Evolutionary conservation across 2,113 vertebrate species (phyloP).

Genomic region (rat (Rattus norvegicus)): DNA sequence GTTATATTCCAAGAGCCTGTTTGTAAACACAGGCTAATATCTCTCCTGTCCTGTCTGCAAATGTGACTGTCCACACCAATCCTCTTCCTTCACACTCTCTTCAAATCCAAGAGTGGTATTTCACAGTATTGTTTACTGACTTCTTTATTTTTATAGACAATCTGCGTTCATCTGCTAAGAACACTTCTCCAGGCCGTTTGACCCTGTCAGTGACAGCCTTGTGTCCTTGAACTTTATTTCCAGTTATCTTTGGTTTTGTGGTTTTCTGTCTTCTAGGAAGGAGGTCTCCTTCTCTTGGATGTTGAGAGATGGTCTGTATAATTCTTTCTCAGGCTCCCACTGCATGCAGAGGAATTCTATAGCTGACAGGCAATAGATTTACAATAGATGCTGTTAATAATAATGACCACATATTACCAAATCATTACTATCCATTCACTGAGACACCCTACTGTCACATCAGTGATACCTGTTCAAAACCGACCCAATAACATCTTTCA

Average conservation of each 20-base stretch:
- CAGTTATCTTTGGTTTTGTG: not conserved
- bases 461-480: not conserved
- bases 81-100: not conserved
- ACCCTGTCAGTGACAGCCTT: not conserved
- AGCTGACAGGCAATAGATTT: not conserved
- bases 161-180: not conserved
- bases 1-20: not conserved
- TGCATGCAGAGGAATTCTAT: not conserved
- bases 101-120: not conserved
- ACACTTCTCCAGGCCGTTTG: not conserved
- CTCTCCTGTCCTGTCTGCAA: not conserved
- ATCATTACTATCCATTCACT: not conserved
- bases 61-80: not conserved
- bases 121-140: not conserved
- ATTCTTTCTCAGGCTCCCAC: not conserved
- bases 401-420: not conserved
- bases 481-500: not conserved
- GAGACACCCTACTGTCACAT: not conserved
- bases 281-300: not conserved
- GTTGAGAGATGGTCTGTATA: not conserved
- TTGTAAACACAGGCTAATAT: not conserved
- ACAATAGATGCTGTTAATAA: too few relatives aligned
- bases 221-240: not conserved
- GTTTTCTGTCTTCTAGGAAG: not conserved
- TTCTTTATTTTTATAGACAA: not conserved